Evolutionary conservation across 2,113 vertebrate genomes (phyloP), one percentile per base, ranked within the genome.

Genomic region (Phoxinus phoxinus): DNA sequence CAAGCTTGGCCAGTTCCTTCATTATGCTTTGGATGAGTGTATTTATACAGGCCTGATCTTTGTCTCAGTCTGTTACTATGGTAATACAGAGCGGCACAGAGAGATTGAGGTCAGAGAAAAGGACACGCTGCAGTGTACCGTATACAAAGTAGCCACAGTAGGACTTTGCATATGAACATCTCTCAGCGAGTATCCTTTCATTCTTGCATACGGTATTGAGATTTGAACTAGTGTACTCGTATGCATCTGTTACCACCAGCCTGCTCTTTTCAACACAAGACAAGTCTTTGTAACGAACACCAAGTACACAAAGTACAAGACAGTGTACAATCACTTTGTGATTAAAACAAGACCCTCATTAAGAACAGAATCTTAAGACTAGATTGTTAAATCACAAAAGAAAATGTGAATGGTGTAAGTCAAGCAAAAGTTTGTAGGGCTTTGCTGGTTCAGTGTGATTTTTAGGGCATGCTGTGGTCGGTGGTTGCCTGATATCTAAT

Each of bases 41-140:
- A 81, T 69, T 51, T 69, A 67, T 51, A 13, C 80, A 81, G 44
- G 44, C 80, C 27, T 81, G 79, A 51, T 81, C 80, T 81, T 67
- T 32, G 19, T 81, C 61, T 69, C 59, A 46, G n/a, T 65, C 63
- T 32, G 61, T 81, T 81, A 30, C 41, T 81, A 81, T 81, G 63
- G 61, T 67, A 81, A 81, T 81, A 6, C 80, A 81, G 78, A 81
- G 25, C 25, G 1, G 78, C 59, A 65, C 17, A 48, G 21, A 21
- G 59, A 81, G 44, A 51, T 81, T 69, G 63, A 81, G 80, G 67
- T 83, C 46, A 69, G 9, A 71, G 63, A 37, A 72, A 83, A 72
- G 81, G 67, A 83, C 67, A 83, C 3, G 8, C 46, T 35, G 63
- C 46, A 71, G 81, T 25, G 30, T 35, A 65, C 15, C 37, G 4